Conservation (phyloP, 2,797 vertebrate genomes). For the Gila robusta region DNA sequence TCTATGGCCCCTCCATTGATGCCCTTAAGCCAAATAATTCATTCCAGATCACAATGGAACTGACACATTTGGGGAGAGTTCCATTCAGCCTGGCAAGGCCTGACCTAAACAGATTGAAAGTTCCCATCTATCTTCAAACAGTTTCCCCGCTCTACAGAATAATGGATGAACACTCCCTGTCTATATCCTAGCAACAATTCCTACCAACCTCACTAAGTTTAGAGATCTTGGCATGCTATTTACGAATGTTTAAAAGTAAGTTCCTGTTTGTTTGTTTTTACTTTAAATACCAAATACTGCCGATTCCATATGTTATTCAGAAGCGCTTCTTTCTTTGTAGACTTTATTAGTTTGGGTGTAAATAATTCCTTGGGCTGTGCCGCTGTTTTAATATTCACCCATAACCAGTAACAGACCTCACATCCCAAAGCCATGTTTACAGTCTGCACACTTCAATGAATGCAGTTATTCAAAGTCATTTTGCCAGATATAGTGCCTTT, state of each 20-base stretch:
- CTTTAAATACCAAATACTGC: conserved; percentile 25
- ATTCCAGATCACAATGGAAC: conserved; percentile 75
- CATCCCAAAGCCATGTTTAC: conserved; percentile 9
- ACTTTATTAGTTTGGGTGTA: conserved; percentile 28
- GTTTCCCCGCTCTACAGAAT: conserved; percentile 70
- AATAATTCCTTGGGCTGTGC: conserved; percentile 37
- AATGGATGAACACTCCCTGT: conserved; percentile 68
- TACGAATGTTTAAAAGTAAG: conserved; percentile 21
- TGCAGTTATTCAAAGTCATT: conserved; percentile 1
- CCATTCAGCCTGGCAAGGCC: conserved; percentile 67
- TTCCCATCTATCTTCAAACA: conserved; percentile 76
- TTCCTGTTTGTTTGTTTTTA: conserved; percentile 33
- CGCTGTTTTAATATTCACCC: conserved; percentile 28
- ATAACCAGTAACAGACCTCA: conserved; percentile 26
- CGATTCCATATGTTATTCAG: background rate
- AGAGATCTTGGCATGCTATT: conserved; percentile 19
- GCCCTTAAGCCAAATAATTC: conserved; percentile 76
- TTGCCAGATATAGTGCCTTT: background rate
- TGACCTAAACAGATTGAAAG: conserved; percentile 67
- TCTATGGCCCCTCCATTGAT: conserved; percentile 69
- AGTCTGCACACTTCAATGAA: background rate
- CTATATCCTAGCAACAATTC: conserved; percentile 77
- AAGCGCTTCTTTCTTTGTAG: background rate
- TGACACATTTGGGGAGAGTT: conserved; percentile 70
- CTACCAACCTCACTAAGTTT: conserved; percentile 33